Conservation (phyloP, 2,888 invertebrate species). For the Cantharis lateralis region DNA sequence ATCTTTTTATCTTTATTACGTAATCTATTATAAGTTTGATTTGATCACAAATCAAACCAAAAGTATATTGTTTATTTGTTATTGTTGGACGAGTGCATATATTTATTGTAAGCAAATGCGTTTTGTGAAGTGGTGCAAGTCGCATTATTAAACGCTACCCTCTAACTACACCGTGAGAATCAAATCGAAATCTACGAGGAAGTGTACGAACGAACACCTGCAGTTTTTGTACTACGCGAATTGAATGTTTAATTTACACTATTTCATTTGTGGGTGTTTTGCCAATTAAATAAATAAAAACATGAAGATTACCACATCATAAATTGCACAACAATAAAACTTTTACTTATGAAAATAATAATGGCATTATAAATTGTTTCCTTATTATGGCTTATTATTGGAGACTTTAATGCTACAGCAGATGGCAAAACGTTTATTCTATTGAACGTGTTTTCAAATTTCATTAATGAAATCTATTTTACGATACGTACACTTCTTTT, state of each 20-base stretch:
- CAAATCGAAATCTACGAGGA: conserved; percentile 7
- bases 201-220: conserved; percentile 23
- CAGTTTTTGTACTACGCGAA: conserved; percentile 5
- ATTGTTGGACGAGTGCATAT: background rate
- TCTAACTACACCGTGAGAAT: background rate
- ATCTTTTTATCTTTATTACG: no score
- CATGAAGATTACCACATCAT: background rate
- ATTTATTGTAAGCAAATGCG: background rate
- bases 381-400: background rate
- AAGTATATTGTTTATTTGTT: background rate
- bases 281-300: background rate
- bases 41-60: background rate
- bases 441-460: background rate
- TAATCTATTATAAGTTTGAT: background rate
- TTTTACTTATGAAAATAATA: background rate
- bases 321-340: background rate
- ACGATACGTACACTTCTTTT: background rate
- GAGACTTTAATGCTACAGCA: background rate
- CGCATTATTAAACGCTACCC: background rate
- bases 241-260: conserved; percentile 17
- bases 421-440: background rate
- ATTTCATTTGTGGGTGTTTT: background rate
- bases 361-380: background rate
- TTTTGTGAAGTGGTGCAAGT: background rate
- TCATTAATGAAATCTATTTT: background rate